Evolutionary conservation across 2,888 invertebrate species (phyloP), one percentile per base, ranked within the genome.

Genomic region (Eudemis profundana): DNA sequence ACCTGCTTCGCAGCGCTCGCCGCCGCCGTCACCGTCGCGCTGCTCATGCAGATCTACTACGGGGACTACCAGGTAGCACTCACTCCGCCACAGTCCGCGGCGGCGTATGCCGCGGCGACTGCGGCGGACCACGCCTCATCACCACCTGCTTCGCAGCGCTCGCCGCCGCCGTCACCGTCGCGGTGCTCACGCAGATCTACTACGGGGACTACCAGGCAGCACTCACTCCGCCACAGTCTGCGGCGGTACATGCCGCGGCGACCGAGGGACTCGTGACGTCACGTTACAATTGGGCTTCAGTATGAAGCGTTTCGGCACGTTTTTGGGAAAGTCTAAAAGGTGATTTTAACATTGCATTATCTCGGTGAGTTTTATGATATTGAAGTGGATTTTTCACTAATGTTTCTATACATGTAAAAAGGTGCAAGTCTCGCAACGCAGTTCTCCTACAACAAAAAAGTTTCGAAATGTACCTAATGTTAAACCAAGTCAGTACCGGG

Each of bases 21-120:
- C 17, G 82, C 93, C 62, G 93, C 95, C 70, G 94, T 97, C 73
- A 95, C 96, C 15, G 83, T 95, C 47, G 96, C 96, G 40, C 91
- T 97, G 56, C 90, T 95, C 68, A 87, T 95, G 51, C 96, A 96
- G 82, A 94, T 96, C 73, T 93, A 95, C 83, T 94, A 94, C 77
- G 95, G 96, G 2, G 94, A 95, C 77, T 94, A 94, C 77, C 95
- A 96, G 94, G 96, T 95, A 78, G 38, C 47, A 10, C 3, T 10
- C n/a, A 47, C n/a, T n/a, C n/a, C 93, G 27, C 5, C 1, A 27
- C 27, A 7, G 4, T 7, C 27, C 5, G 27, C 27, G 33, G 4
- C 29, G 7, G 29, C 29, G 59, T 77, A 77, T 1, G 33, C 33
- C 8, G 33, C 12, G 33, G 33, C 0, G 1, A 10, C 33, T 8